These are phyloP conservation scores for Poecilia gillii DNA, from an alignment of 2,797 vertebrate genomes.

Conservation along the genomic window DNA sequence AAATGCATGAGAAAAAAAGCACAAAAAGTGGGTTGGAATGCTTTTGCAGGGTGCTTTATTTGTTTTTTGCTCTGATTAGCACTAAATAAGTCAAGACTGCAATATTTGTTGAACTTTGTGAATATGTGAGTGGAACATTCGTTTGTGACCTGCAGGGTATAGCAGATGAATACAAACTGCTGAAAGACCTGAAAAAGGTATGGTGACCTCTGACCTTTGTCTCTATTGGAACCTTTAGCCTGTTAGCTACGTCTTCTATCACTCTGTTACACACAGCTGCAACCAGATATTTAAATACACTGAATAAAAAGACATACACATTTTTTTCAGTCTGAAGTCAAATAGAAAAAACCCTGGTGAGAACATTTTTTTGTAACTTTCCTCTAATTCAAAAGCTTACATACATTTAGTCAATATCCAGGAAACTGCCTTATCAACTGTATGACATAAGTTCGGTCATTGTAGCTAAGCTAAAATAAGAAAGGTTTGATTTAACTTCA, in stretches of 20 bases:
- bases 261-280: not conserved
- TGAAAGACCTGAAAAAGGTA: conserved; percentile 86
- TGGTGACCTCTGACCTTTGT: conserved; percentile 46
- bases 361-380: too few relatives aligned
- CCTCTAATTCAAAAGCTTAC: too few relatives aligned
- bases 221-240: not conserved
- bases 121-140: not conserved
- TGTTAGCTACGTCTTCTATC: not conserved
- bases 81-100: not conserved
- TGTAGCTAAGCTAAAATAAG: too few relatives aligned
- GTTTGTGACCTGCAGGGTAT: conserved; percentile 74
- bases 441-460: too few relatives aligned
- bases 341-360: too few relatives aligned
- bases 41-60: not conserved
- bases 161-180: conserved; percentile 86
- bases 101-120: not conserved
- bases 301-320: too few relatives aligned
- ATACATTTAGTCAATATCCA: too few relatives aligned
- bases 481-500: too few relatives aligned
- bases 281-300: too few relatives aligned
- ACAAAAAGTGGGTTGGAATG: not conserved
- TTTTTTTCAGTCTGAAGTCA: too few relatives aligned
- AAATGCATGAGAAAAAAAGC: not conserved
- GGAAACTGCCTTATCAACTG: too few relatives aligned
- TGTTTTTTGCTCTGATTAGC: not conserved